Evolutionary conservation across 2,888 invertebrate genomes (phyloP).

Genomic region (Caenorhabditis sp.): DNA sequence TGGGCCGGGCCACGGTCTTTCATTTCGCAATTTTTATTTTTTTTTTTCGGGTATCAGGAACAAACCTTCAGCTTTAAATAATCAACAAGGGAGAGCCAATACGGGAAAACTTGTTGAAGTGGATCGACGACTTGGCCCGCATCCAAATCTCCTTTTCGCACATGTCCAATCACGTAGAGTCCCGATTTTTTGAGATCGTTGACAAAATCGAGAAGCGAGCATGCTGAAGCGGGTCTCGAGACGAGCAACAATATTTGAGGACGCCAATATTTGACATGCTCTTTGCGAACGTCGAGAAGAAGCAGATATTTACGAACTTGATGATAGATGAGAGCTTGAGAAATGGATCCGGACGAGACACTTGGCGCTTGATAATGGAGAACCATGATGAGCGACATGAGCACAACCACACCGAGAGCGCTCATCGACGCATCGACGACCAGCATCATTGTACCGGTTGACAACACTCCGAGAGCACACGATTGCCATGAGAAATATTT

Average conservation of each 20-base stretch:
- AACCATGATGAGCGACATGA: slow-evolving; percentile 84
- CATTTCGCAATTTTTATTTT: too few species aligned
- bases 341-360: slow-evolving; percentile 93
- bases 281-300: slow-evolving; percentile 91
- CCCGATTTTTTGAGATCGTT: slow-evolving; percentile 94
- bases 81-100: slow-evolving; percentile 93
- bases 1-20: too few species aligned
- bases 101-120: slow-evolving; percentile 80
- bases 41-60: too few species aligned
- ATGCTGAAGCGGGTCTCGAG: slow-evolving; percentile 86
- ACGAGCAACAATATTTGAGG: slow-evolving; percentile 94
- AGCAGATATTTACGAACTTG: slow-evolving; percentile 91
- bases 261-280: slow-evolving; percentile 94
- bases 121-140: slow-evolving; percentile 77
- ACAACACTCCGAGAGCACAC: slow-evolving; percentile 79
- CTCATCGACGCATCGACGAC: slow-evolving; percentile 90
- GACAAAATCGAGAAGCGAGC: slow-evolving; percentile 92
- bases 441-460: slow-evolving; percentile 81
- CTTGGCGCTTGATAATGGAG: slow-evolving; percentile 78
- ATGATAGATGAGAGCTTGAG: slow-evolving; percentile 96
- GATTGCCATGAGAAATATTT: slow-evolving; percentile 95
- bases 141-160: slow-evolving; percentile 70
- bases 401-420: slow-evolving; percentile 84
- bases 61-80: slow-evolving; percentile 82
- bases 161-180: slow-evolving; percentile 85